Evolutionary conservation across 2,797 vertebrate species (phyloP), one percentile per base, ranked within the genome.

Genomic region (Eulemur mongoz): DNA sequence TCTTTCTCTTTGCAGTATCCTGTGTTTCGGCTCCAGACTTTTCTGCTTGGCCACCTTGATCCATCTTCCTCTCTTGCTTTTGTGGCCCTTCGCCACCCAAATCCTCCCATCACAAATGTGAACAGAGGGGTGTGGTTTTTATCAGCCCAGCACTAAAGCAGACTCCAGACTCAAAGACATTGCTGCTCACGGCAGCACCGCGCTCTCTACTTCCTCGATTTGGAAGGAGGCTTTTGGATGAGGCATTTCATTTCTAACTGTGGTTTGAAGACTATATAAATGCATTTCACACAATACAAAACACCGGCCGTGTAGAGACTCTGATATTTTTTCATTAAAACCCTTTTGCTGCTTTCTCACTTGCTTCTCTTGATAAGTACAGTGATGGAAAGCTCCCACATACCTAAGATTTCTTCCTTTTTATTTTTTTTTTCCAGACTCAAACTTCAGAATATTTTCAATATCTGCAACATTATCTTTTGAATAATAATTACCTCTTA

Each of bases 401-500:
- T 89, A 97, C 92, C 94, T 96, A 57, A 95, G 93, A 89, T 75
- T 96, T 81, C 94, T 95, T 95, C 59, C 32, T 35, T 59, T 89
- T 79, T 98, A 59, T 97, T 90, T 78, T 84, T 81, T 75, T 96
- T 97, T 97, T 43, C 59, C 59, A 96, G 97, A 98, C 90, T 98
- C 98, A 97, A 98, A 98, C 97, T 98, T 98, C 81, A 95, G 98
- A 98, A 98, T 99, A 98, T 98, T 98, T 98, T 98, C 98, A 98
- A 98, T 98, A 98, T 98, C 98, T 98, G 98, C 98, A 98, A 98
- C 98, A 98, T 98, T 98, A 98, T 98, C 98, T 98, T 98, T 98
- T 98, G 98, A 98, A 98, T 98, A 98, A 98, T 98, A 99, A 98
- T 98, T 98, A 98, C 98, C 97, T 98, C 98, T 98, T 98, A 98